Percentiles rank a stretch among this genome's conserved stretches.
These are phyloP conservation scores for Xanthia icteritia DNA, from an alignment of 2,888 invertebrate species.

Conservation along the genomic window DNA sequence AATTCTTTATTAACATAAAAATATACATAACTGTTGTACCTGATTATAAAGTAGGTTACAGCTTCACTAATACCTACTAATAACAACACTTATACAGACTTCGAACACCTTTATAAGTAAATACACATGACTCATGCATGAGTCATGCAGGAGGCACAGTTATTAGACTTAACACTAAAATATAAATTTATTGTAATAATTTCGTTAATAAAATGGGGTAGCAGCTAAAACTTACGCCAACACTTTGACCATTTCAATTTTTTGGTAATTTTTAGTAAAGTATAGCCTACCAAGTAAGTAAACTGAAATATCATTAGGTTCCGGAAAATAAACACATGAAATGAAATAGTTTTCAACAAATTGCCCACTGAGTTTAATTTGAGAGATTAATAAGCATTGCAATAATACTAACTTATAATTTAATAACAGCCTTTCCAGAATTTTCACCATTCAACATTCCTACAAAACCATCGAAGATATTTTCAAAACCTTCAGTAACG, in stretches of 20 bases:
- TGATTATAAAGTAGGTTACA: too few species aligned
- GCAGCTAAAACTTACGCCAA: neutral
- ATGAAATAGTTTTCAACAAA: slow-evolving; percentile 14
- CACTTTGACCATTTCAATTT: neutral
- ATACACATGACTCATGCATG: too few species aligned
- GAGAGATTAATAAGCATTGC: neutral
- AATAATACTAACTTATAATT: slow-evolving; percentile 75
- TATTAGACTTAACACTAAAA: neutral
- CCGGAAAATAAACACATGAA: slow-evolving; percentile 42
- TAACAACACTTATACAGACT: too few species aligned
- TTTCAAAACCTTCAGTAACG: slow-evolving; percentile 92
- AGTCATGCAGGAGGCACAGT: neutral
- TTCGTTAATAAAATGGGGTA: neutral
- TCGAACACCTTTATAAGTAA: too few species aligned
- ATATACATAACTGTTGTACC: too few species aligned
- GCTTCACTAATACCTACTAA: too few species aligned
- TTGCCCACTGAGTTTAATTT: slow-evolving; percentile 16
- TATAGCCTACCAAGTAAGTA: neutral
- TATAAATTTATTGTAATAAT: neutral
- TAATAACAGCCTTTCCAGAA: slow-evolving; percentile 92
- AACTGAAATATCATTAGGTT: neutral
- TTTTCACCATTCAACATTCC: slow-evolving; percentile 92
- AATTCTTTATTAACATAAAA: too few species aligned
- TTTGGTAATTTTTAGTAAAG: neutral
- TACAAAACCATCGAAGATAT: slow-evolving; percentile 92